phyloP scores from a whole-genome alignment of 2,797 vertebrate genomes.

The Nannoperca australis region DNA sequence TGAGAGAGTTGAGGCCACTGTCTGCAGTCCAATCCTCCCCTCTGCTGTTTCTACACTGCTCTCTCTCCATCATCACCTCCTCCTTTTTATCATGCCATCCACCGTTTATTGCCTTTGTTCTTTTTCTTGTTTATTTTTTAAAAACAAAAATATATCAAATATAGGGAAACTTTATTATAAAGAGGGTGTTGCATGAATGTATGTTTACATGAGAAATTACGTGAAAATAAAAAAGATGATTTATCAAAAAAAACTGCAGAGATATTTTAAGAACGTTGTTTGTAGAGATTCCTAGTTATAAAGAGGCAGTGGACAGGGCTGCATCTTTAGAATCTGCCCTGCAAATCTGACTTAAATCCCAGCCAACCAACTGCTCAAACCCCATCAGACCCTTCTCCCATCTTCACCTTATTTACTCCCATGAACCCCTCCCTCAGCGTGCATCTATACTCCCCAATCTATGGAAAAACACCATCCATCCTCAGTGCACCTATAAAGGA shows the following conservation, averaged over 20 bases:
- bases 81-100: constrained; percentile 63
- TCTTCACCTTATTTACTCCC: constrained; percentile 50
- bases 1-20: constrained; percentile 48
- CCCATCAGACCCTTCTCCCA: constrained; percentile 41
- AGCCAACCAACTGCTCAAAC: constrained; percentile 72
- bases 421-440: constrained; percentile 26
- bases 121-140: constrained; percentile 66
- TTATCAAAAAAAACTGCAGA: constrained; percentile 73
- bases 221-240: constrained; percentile 79
- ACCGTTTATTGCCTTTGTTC: constrained; percentile 68
- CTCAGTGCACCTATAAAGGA: constrained; percentile 43
- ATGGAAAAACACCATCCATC: constrained; percentile 44
- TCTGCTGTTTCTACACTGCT: constrained; percentile 53
- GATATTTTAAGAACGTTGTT: constrained; percentile 83
- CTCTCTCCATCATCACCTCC: constrained; percentile 57
- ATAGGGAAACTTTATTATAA: constrained; percentile 89
- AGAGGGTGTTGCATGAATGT: constrained; percentile 92
- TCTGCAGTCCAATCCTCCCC: constrained; percentile 63
- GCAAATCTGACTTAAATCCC: constrained; percentile 72
- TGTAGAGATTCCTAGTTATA: constrained; percentile 82
- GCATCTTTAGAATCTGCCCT: constrained; percentile 70
- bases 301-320: constrained; percentile 71
- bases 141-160: constrained; percentile 85
- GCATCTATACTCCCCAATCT: constrained; percentile 44
- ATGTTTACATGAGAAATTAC: constrained; percentile 90